A percentile compares a stretch with the other conserved stretches of the same genome.
Evolutionary conservation across 2,113 vertebrate species (phyloP).

Genomic region (Lycaon pictus): DNA sequence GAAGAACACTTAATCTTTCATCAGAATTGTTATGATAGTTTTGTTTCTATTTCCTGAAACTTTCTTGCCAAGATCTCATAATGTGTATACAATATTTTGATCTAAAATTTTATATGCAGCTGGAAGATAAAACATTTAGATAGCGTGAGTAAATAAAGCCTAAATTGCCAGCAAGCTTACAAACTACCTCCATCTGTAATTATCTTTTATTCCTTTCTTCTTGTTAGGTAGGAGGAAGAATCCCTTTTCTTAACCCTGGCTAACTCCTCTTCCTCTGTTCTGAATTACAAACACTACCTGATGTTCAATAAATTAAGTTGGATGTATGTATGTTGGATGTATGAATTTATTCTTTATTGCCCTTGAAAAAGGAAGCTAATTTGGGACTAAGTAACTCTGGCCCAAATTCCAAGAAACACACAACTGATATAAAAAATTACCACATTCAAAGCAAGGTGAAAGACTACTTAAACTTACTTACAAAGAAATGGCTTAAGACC

Average conservation of each 20-base stretch:
- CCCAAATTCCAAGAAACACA: not conserved
- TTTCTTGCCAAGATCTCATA: not conserved
- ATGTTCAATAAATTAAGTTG: not conserved
- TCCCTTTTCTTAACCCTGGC: not conserved
- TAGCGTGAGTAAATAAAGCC: not conserved
- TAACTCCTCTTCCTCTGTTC: not conserved
- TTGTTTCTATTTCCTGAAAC: constrained; percentile 17
- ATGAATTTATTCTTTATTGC: not conserved
- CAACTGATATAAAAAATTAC: not conserved
- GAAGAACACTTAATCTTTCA: not conserved
- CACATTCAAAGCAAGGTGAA: not conserved
- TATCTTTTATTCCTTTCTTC: not conserved
- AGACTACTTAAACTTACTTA: not conserved
- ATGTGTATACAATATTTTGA: not conserved
- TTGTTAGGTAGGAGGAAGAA: not conserved
- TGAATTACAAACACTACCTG: not conserved
- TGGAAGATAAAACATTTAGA: not conserved
- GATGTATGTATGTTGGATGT: not conserved
- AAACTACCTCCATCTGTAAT: not conserved
- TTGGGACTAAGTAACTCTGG: not conserved
- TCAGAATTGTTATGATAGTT: not conserved
- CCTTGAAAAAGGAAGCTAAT: not conserved
- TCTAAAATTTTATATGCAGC: not conserved
- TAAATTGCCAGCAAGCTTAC: not conserved
- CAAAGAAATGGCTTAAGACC: not conserved